phyloP scores from a whole-genome alignment of 2,113 vertebrate genomes.

The Melospiza melodia region DNA sequence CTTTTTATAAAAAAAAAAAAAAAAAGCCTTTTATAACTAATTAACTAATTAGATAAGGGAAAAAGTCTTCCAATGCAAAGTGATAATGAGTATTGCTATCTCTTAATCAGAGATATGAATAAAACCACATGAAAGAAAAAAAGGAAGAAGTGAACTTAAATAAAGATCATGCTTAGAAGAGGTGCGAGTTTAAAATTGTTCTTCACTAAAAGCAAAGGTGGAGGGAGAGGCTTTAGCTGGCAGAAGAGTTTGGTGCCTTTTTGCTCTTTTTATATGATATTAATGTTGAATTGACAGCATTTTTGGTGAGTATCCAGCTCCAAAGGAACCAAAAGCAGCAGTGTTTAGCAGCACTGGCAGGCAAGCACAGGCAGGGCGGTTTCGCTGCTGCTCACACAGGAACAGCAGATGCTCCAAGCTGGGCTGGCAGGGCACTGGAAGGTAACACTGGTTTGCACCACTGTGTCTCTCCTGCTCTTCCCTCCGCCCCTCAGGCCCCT shows the following conservation, averaged over 20 bases:
- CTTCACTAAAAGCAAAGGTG: background rate
- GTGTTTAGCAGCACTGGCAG: background rate
- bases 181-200: background rate
- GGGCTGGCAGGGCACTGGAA: background rate
- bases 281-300: background rate
- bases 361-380: background rate
- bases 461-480: background rate
- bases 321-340: background rate
- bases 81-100: background rate
- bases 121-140: background rate
- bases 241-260: background rate
- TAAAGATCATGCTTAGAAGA: background rate
- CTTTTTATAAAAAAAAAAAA: too few species aligned
- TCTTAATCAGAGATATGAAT: background rate
- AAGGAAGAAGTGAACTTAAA: background rate
- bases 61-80: background rate
- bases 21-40: background rate
- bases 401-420: constrained; percentile 5
- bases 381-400: background rate
- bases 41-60: background rate
- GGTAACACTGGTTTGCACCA: background rate
- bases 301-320: background rate
- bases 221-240: background rate
- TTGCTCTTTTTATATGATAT: background rate
- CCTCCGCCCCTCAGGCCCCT: too few species aligned